Percentiles rank a stretch among this genome's conserved stretches.
These are phyloP conservation scores for Myrmecophaga tridactyla DNA, from an alignment of 2,113 vertebrate genomes.

Conservation along the genomic window DNA sequence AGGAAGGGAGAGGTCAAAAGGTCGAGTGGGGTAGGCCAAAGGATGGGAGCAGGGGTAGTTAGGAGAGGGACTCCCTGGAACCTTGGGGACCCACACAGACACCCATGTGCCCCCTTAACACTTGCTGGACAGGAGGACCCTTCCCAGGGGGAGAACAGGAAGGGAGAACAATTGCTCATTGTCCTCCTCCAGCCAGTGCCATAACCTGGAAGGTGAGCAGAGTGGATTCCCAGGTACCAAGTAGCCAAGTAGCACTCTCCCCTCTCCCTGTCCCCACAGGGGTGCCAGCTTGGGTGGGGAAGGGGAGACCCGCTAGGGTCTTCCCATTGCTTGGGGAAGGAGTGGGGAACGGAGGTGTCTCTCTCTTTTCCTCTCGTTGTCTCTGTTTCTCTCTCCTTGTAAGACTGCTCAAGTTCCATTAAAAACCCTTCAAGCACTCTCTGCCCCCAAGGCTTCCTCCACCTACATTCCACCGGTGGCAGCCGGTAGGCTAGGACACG, in stretches of 20 bases:
- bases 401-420: neutral
- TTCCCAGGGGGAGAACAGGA: neutral
- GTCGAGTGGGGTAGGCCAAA: neutral
- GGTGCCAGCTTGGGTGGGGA: too few species aligned
- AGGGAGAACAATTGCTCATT: slow-evolving; percentile 19
- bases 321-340: neutral
- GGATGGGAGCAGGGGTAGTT: neutral
- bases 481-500: slow-evolving; percentile 40
- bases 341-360: neutral
- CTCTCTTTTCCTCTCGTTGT: neutral
- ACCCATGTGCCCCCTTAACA: neutral
- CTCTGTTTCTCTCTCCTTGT: neutral
- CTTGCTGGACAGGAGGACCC: neutral
- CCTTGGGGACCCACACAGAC: neutral
- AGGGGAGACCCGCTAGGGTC: neutral
- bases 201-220: slow-evolving; percentile 46
- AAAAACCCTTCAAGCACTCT: neutral
- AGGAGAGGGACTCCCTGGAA: neutral
- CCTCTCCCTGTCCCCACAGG: neutral
- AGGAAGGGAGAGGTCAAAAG: slow-evolving; percentile 11
- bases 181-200: neutral
- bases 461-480: slow-evolving; percentile 18
- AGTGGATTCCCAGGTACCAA: neutral
- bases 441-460: neutral
- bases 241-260: neutral